Conservation (phyloP, 2,888 invertebrate species). For the Leptinotarsa peninsularis region DNA sequence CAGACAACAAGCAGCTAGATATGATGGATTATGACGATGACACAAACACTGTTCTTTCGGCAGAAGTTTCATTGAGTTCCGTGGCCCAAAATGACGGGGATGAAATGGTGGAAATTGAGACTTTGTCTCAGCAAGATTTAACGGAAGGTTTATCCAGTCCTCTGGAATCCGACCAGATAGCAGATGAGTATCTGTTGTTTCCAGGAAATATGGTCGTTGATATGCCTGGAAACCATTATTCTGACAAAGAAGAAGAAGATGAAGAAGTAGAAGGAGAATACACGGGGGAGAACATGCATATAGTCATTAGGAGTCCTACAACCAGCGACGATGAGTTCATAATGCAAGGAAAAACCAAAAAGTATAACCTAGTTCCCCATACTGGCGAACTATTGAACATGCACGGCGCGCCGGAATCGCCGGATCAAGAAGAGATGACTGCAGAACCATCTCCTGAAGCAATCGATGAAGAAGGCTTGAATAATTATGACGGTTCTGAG, state of each 20-base stretch:
- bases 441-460: constrained; percentile 65
- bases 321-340: constrained; percentile 65
- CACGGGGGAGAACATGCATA: constrained; percentile 53
- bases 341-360: constrained; percentile 62
- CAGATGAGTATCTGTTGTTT: constrained; percentile 75
- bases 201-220: constrained; percentile 73
- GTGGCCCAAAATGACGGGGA: constrained; percentile 72
- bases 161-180: constrained; percentile 70
- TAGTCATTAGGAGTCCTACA: constrained; percentile 65
- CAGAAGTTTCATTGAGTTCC: constrained; percentile 72
- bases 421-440: constrained; percentile 68
- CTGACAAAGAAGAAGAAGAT: constrained; percentile 65
- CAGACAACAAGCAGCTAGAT: constrained; percentile 66
- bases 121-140: constrained; percentile 69
- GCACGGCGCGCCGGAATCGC: constrained; percentile 69
- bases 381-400: constrained; percentile 65
- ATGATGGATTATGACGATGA: constrained; percentile 73
- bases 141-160: constrained; percentile 74
- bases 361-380: constrained; percentile 62
- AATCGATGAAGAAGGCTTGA: constrained; percentile 66
- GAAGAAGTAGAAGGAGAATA: constrained; percentile 61
- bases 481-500: constrained; percentile 70
- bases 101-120: constrained; percentile 71
- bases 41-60: constrained; percentile 70
- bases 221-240: constrained; percentile 71